These are phyloP conservation scores for Tridacna crocea DNA, from an alignment of 2,888 invertebrate species.

Conservation along the genomic window DNA sequence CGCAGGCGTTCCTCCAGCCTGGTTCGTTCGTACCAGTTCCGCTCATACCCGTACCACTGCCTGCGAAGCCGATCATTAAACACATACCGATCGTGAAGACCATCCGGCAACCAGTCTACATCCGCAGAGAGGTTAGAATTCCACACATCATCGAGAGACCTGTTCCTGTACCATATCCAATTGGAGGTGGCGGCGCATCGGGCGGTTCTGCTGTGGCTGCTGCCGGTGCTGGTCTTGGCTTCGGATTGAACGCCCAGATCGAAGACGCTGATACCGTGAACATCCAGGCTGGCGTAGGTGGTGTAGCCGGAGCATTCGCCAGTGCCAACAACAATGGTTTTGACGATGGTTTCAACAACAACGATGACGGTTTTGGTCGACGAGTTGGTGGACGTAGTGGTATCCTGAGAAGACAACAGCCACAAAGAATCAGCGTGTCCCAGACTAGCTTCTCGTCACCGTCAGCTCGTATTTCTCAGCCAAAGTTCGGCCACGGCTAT, in stretches of 20 bases:
- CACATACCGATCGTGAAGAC: no score
- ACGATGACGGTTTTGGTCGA: conserved; percentile 1
- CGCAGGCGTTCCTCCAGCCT: no score
- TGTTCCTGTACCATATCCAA: no score
- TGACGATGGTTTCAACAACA: conserved; percentile 12
- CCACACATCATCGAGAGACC: no score
- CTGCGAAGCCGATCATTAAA: no score
- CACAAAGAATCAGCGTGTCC: neutral
- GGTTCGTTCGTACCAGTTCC: no score
- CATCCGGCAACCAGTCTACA: no score
- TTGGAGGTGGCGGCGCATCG: neutral
- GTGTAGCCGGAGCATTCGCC: neutral
- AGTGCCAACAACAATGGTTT: neutral
- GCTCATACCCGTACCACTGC: no score
- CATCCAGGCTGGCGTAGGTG: neutral
- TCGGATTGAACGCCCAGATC: conserved; percentile 18
- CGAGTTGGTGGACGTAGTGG: neutral
- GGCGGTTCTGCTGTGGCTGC: neutral
- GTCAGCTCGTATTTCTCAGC: conserved; percentile 4
- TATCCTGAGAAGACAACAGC: neutral
- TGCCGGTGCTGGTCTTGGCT: neutral
- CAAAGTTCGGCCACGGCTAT: neutral
- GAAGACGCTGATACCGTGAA: conserved; percentile 15
- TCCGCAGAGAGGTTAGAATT: no score
- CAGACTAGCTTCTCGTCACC: neutral